Conservation (phyloP, 1,140 invertebrate species). For the Drosophila burlai region DNA sequence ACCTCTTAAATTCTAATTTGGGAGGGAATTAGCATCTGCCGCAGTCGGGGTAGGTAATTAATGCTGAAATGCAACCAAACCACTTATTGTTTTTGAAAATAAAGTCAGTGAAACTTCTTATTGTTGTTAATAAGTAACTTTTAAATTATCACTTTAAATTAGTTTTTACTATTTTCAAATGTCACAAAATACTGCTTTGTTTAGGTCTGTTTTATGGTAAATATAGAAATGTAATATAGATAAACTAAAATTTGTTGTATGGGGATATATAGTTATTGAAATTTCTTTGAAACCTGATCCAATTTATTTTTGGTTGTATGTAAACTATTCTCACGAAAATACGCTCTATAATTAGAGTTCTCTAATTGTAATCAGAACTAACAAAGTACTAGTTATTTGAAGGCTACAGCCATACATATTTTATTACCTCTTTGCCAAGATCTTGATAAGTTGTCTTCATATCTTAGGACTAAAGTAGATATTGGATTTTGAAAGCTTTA, state of each 20-base stretch:
- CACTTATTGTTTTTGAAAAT: slow-evolving; percentile 6
- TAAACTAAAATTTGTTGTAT: background rate
- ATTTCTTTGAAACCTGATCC: background rate
- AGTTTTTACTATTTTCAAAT: background rate
- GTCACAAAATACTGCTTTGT: background rate
- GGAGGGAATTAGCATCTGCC: background rate
- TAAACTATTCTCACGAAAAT: background rate
- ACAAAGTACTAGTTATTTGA: background rate
- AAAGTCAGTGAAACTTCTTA: background rate
- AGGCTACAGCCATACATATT: background rate
- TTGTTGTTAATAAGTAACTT: background rate
- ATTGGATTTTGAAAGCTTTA: background rate
- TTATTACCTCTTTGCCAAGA: background rate
- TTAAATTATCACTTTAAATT: background rate
- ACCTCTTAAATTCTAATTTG: background rate
- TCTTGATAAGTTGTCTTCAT: background rate
- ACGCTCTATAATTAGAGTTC: background rate
- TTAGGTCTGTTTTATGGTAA: too few species aligned
- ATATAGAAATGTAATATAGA: background rate
- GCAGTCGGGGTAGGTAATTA: background rate
- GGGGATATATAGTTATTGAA: too few species aligned
- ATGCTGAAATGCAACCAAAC: slow-evolving; percentile 6
- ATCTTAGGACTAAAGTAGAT: background rate
- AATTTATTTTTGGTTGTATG: background rate
- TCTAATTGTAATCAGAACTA: background rate